Base-by-base conservation (phyloP, 1,140 invertebrate species). In the Caenorhabditis remanei region DNA sequence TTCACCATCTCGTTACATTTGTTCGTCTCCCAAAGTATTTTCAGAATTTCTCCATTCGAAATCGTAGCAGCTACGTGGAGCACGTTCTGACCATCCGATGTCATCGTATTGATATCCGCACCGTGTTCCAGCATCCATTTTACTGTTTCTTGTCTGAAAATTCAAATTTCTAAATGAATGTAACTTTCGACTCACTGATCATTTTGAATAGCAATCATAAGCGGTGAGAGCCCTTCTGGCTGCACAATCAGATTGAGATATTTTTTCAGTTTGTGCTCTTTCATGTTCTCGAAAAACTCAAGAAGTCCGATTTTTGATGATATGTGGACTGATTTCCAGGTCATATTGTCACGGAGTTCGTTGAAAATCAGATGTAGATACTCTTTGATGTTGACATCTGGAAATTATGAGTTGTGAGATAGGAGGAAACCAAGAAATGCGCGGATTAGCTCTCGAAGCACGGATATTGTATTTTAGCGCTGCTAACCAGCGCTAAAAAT, bases 251-350 rank as follows among this genome's bases (percentile, higher is more conserved):
- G 14, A 21, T 56, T 67, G 2, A 65, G 32, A 19, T 79, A 86
- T 41, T 53, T 79, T 14, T 87, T 83, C 19, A 53, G 9, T 5
- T 61, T 84, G 55, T 82, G 79, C 40, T 16, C 13, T 19, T 21
- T 87, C 48, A 55, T 55, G 8, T 71, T 58, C 56, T 87, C 55
- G 56, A 87, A 87, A 55, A 56, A 87, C 19, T 87, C 75, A 3
- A 87, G 2, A 41, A 87, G 50, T 9, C 86, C 86, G 2, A 87
- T 46, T 46, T 48, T 71, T 13, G 86, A 71, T 11, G 86, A 71
- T 5, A 87, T 84, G 32, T 87, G 86, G 0, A 61, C 58, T 0
- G 86, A 87, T 24, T 87, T 87, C 86, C 86, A 87, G 1, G 71
- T 71, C 67, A 87, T 48, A 55, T 87, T 56, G n/a, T 87, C 71